Evolutionary conservation across 2,888 invertebrate species (phyloP).

Genomic region (Laothoe populi): DNA sequence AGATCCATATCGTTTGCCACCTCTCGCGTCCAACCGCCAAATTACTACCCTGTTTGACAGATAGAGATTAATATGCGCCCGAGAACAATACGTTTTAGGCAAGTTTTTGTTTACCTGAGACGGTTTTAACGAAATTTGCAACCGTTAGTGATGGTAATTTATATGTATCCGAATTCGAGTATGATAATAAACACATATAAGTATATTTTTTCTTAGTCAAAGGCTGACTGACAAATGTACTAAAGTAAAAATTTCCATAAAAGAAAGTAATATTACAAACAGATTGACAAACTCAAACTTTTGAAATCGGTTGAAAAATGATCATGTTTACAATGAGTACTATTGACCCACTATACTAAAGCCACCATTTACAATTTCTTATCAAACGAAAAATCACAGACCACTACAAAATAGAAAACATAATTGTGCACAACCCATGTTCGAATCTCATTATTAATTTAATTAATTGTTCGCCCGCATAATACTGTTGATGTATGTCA

Average conservation of each 20-base stretch:
- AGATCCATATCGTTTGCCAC: slow-evolving; percentile 50
- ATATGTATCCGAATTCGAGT: too few species aligned
- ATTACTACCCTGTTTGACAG: slow-evolving; percentile 64
- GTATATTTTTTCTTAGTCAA: too few species aligned
- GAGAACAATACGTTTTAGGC: slow-evolving; percentile 37
- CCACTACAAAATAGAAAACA: background rate
- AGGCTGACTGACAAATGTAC: too few species aligned
- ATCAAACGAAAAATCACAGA: slow-evolving; percentile 3
- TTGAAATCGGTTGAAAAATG: too few species aligned
- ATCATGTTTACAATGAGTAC: background rate
- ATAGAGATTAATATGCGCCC: slow-evolving; percentile 58
- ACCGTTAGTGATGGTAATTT: background rate
- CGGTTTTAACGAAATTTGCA: background rate
- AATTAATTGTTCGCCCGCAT: slow-evolving; percentile 51
- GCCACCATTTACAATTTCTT: background rate
- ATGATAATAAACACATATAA: too few species aligned
- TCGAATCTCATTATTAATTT: slow-evolving; percentile 36
- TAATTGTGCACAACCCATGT: background rate
- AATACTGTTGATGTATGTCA: slow-evolving; percentile 35
- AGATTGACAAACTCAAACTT: too few species aligned
- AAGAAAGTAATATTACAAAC: too few species aligned
- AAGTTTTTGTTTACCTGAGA: slow-evolving; percentile 23
- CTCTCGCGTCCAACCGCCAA: slow-evolving; percentile 40
- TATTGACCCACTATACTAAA: background rate
- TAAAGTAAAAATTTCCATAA: too few species aligned